Percentiles rank a stretch among this genome's conserved stretches.
Conservation (phyloP, 1,140 invertebrate species). For the Anastatus disparis region DNA sequence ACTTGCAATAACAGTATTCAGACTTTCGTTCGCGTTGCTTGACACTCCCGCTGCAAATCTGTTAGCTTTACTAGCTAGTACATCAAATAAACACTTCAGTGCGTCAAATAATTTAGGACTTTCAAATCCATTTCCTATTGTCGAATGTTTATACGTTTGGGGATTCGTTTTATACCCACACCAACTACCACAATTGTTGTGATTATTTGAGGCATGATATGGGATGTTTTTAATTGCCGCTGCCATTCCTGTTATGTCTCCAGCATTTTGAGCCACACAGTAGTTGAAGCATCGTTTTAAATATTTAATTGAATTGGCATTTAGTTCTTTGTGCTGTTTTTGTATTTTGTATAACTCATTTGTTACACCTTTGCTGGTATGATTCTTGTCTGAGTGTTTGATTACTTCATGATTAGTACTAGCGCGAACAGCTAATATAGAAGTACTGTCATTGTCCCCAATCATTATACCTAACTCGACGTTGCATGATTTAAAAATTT, state of each 20-base stretch:
- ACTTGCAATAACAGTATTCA: no score
- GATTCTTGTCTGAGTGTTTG: conserved; percentile 10
- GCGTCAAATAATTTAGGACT: background rate
- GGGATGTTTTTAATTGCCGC: conserved; percentile 3
- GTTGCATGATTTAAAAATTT: conserved; percentile 7
- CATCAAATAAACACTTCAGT: conserved; percentile 3
- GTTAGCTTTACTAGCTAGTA: conserved; percentile 11
- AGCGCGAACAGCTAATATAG: background rate
- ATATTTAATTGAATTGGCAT: background rate
- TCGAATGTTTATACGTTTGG: background rate
- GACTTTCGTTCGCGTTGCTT: conserved; percentile 29
- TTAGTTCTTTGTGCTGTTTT: conserved; percentile 14
- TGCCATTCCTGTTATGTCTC: background rate
- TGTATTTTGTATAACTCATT: conserved; percentile 15
- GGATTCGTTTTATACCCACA: background rate
- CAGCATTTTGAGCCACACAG: background rate
- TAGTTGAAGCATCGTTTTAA: conserved; percentile 8
- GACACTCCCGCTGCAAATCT: conserved; percentile 20
- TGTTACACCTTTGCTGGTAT: conserved; percentile 7
- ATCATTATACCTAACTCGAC: background rate
- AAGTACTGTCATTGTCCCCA: conserved; percentile 3
- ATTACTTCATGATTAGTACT: background rate
- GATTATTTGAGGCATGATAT: background rate
- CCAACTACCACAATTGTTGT: conserved; percentile 3
- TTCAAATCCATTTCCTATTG: conserved; percentile 1